These are phyloP conservation scores for Ostrea denselamellosa DNA, from an alignment of 1,140 invertebrate genomes.

Conservation along the genomic window DNA sequence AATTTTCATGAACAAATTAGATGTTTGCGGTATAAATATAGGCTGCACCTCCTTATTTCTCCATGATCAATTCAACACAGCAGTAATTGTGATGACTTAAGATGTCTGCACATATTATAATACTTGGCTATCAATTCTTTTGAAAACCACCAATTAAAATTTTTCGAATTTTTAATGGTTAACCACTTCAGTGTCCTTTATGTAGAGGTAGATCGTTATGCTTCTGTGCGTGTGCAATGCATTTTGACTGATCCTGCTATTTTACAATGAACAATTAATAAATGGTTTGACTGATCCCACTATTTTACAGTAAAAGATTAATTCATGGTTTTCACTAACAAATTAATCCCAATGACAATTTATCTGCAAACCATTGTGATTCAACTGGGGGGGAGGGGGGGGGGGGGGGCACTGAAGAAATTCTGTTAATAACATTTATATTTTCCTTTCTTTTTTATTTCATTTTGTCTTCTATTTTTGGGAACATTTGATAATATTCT, in stretches of 20 bases:
- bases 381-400: not conserved
- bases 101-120: not conserved
- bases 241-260: not conserved
- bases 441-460: too few species aligned
- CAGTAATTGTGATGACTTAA: not conserved
- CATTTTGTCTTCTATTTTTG: too few species aligned
- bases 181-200: not conserved
- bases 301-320: not conserved
- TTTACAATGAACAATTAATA: not conserved
- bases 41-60: not conserved
- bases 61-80: not conserved
- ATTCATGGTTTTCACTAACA: not conserved
- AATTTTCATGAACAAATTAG: not conserved
- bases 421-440: not conserved
- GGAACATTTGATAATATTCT: too few species aligned
- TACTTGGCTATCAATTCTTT: not conserved
- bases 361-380: not conserved
- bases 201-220: too few species aligned
- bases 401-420: not conserved
- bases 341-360: not conserved
- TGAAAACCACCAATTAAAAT: slow-evolving; percentile 18
- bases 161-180: slow-evolving; percentile 12
- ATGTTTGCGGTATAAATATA: not conserved
- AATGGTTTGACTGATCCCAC: not conserved
- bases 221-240: not conserved